Base-by-base conservation (phyloP, 2,797 vertebrate species). In the Takifugu ocellatus region DNA sequence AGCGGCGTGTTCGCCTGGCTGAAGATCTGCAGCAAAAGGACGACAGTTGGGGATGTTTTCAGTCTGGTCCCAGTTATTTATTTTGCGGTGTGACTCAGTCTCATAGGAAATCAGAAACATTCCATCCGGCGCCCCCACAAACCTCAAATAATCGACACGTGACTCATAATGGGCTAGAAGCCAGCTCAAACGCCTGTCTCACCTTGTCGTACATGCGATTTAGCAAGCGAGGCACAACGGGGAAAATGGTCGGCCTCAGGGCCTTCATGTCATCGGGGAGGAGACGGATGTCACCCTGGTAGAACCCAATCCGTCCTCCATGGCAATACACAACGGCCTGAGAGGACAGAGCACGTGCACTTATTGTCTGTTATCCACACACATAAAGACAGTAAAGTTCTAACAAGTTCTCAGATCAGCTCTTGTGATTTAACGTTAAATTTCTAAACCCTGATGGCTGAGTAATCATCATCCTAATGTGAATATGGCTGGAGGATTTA, bases 161-260 rank as follows among this genome's bases (percentile, higher is more conserved):
- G 27, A 29, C 3, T 29, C 27, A 29, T 5, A 29, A 29, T 6
- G 27, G 27, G 1, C 1, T 5, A 29, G 27, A 5, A 21, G 21
- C 21, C 21, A 21, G 21, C 17, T 6, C 17, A 25, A 6, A 49
- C 2, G 16, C 29, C 50, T 11, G 24, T 1, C 90, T 87, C 72
- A 98, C 97, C 92, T 98, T 98, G 77, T 99, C 96, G 0, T 98
- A 96, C 97, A 99, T 99, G 70, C 97, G 93, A 86, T 99, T 99
- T 39, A 98, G 87, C 46, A 99, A 89, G 46, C 97, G 91, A 0
- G 97, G 97, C 63, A 99, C 96, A 3, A 99, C 97, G 0, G 97
- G 97, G 77, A 99, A 99, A 71, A 99, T 95, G 68, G 97, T 98
- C 12, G 97, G 97, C 16, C 87, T 73, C 43, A 99, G 83, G 5